Evolutionary conservation across 2,113 vertebrate species (phyloP).

Genomic region (Stomatorhinus ivindoensis): DNA sequence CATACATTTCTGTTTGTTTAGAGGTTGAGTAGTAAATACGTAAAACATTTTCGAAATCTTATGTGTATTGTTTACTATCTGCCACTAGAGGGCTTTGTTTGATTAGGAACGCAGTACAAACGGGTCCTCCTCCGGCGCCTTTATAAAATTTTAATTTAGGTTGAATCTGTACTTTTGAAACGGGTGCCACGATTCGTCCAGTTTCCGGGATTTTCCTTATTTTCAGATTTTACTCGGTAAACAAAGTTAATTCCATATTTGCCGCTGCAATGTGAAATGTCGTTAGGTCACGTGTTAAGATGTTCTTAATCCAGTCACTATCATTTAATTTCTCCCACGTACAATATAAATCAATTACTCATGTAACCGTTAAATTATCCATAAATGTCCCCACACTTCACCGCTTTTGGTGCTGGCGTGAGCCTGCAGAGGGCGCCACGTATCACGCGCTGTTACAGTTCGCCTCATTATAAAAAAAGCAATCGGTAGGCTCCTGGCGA

Average conservation of each 20-base stretch:
- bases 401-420: neutral
- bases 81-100: slow-evolving; percentile 11
- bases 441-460: neutral
- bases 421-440: neutral
- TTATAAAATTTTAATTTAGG: neutral
- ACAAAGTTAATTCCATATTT: neutral
- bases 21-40: neutral
- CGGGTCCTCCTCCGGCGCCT: neutral
- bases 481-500: neutral
- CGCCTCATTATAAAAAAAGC: neutral
- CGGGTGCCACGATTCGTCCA: neutral
- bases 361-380: neutral
- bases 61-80: neutral
- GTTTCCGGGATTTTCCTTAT: neutral
- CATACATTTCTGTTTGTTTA: neutral
- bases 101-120: neutral
- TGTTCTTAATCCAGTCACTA: neutral
- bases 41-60: neutral
- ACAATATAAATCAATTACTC: neutral
- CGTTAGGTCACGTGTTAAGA: neutral
- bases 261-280: neutral
- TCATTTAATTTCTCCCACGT: neutral
- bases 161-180: neutral
- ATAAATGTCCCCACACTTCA: neutral
- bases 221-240: neutral